Base-by-base conservation (phyloP, 2,113 vertebrate species). In the Ardeotis arabs region DNA sequence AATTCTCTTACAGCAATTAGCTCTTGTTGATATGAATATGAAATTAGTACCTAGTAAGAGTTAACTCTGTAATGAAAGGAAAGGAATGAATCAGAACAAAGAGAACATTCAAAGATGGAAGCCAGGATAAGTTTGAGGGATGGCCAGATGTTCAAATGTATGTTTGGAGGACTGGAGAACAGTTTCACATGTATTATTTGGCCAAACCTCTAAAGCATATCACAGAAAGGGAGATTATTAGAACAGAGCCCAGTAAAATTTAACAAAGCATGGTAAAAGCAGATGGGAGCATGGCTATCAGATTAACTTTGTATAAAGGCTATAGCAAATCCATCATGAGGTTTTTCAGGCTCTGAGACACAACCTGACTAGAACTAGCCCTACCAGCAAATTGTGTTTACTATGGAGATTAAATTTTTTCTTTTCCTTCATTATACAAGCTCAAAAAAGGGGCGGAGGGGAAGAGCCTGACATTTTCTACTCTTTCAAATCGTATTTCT, bases 241-340 rank as follows among this genome's bases (percentile, higher is more conserved):
- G n/a, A 94, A 77, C 0, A 3, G 62, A 95, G 37, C 35, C 33
- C 59, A 87, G 63, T 33, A 85, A 41, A 85, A 82, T 79, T 95
- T 91, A 96, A 91, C 53, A 83, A 88, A 83, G 84, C 95, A 77
- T 77, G 58, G 55, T 78, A 74, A 93, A 93, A 80, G 74, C 81
- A 70, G 74, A 88, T 70, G 68, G 67, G 56, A 96, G 72, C 4
- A 0, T 92, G 75, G 63, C 80, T 90, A 77, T 93, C 90, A 84
- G 72, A 96, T 96, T 96, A 90, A 86, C 63, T 84, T 84, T 63
- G 33, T 77, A 44, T 87, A 85, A 95, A 90, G n/a, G n/a, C 81
- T 89, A 87, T 95, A 72, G 82, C 72, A 91, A 96, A 95, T 96
- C 77, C 92, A 94, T 94, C 89, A 91, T 28, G 63, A 95, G 15